A percentile compares a stretch with the other conserved stretches of the same genome.
These are phyloP conservation scores for Myotis findleyi DNA, from an alignment of 2,797 vertebrate genomes.

Conservation along the genomic window DNA sequence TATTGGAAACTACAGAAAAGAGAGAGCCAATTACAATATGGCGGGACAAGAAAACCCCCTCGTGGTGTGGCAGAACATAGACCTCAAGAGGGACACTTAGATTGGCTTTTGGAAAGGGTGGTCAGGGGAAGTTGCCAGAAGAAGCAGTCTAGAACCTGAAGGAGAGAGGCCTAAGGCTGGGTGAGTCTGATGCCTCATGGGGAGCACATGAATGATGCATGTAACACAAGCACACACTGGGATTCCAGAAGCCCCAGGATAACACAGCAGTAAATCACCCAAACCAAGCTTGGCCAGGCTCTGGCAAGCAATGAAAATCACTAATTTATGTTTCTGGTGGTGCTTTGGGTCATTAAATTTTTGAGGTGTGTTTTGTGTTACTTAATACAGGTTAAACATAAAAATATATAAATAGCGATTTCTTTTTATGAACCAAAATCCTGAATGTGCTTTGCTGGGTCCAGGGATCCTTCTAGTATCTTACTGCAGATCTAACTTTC, in stretches of 20 bases:
- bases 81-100: not conserved
- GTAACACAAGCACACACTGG: not conserved
- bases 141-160: not conserved
- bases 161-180: not conserved
- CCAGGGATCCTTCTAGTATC: not conserved
- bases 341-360: not conserved
- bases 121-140: not conserved
- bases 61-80: accelerated
- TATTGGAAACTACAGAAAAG: not conserved
- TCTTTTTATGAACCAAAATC: not conserved
- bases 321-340: not conserved
- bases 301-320: not conserved
- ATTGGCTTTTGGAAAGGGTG: not conserved
- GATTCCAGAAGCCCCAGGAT: not conserved
- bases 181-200: not conserved
- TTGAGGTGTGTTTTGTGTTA: not conserved
- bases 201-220: not conserved
- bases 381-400: not conserved
- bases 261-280: not conserved
- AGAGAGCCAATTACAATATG: not conserved
- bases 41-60: not conserved
- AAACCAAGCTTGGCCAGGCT: not conserved
- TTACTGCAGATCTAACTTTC: not conserved
- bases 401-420: not conserved
- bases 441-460: not conserved